A percentile compares a stretch with the other conserved stretches of the same genome.
Evolutionary conservation across 2,888 invertebrate species (phyloP).

Genomic region (Trypoxylon attenuatum): DNA sequence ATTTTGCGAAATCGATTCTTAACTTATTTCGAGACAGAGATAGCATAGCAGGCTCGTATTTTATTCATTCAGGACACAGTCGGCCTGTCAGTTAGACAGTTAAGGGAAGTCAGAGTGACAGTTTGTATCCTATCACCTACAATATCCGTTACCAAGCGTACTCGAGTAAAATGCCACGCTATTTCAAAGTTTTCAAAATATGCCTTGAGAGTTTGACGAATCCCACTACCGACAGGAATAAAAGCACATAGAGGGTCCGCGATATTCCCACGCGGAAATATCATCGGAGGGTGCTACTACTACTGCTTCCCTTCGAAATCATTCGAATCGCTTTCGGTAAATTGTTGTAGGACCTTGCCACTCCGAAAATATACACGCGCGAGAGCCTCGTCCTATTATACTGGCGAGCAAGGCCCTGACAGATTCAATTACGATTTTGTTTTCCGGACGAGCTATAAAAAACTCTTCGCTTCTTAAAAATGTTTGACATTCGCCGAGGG

Average conservation of each 20-base stretch:
- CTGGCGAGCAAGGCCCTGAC: slow-evolving; percentile 11
- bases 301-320: too few relatives aligned
- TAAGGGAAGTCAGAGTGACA: slow-evolving; percentile 7
- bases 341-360: too few relatives aligned
- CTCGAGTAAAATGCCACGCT: background rate
- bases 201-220: background rate
- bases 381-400: background rate
- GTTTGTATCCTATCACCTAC: slow-evolving; percentile 3
- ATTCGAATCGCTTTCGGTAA: too few relatives aligned
- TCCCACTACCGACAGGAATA: too few relatives aligned
- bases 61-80: slow-evolving; percentile 5
- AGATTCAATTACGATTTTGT: slow-evolving; percentile 9
- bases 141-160: slow-evolving; percentile 1
- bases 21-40: background rate
- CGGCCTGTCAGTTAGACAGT: slow-evolving; percentile 1
- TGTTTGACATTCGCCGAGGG: slow-evolving; percentile 23
- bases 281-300: too few relatives aligned
- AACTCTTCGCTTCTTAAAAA: slow-evolving; percentile 26
- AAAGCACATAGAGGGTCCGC: too few relatives aligned
- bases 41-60: background rate
- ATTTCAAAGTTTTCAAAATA: background rate
- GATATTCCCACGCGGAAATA: too few relatives aligned
- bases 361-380: background rate
- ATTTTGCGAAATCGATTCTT: background rate
- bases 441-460: slow-evolving; percentile 7